phyloP scores from a whole-genome alignment of 2,113 vertebrate species.

The Motacilla tschutschensis region DNA sequence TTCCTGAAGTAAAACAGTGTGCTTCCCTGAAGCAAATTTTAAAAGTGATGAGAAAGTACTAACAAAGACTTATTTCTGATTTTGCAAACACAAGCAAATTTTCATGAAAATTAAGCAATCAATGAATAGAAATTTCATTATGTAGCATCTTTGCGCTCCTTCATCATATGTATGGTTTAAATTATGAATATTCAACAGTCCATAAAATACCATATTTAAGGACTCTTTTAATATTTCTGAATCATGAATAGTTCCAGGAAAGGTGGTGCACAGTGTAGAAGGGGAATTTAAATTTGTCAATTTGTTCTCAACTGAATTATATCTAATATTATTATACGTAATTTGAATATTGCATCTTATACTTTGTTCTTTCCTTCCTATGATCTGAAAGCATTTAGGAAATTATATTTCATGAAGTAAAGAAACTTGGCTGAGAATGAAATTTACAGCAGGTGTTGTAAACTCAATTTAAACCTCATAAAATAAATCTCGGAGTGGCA shows the following conservation, averaged over 20 bases:
- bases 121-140: constrained; percentile 16
- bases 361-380: neutral
- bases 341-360: neutral
- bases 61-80: neutral
- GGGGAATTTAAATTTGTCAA: constrained; percentile 18
- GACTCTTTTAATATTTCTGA: neutral
- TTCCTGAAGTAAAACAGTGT: neutral
- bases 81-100: constrained; percentile 18
- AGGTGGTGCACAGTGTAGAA: neutral
- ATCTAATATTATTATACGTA: neutral
- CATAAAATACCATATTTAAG: constrained; percentile 21
- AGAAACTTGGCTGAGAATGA: neutral
- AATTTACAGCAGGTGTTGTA: neutral
- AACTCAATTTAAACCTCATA: neutral
- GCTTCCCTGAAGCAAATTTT: neutral
- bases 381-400: constrained; percentile 20
- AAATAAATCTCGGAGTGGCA: neutral
- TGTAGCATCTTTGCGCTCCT: neutral
- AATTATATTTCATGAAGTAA: constrained; percentile 5
- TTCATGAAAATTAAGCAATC: constrained; percentile 12
- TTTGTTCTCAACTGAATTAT: neutral
- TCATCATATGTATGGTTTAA: constrained; percentile 16
- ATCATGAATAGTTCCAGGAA: constrained; percentile 39
- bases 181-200: constrained; percentile 42
- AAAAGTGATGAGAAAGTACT: neutral